Evolutionary conservation across 2,888 invertebrate genomes (phyloP).

Genomic region (Sesia apiformis): DNA sequence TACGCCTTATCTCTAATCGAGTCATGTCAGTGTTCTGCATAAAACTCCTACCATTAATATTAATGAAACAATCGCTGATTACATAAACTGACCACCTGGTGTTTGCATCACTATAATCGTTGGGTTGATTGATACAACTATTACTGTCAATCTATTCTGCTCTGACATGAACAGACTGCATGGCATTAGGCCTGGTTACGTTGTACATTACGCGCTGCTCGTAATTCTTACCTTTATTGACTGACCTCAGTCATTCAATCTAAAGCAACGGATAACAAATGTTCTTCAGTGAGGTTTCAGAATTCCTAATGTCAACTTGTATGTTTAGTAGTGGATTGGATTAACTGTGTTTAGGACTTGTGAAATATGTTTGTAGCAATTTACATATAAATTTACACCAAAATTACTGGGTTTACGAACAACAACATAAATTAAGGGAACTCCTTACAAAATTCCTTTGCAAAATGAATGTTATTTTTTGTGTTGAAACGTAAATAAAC

Average conservation of each 20-base stretch:
- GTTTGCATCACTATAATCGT: slow-evolving; percentile 44
- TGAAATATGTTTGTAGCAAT: not conserved
- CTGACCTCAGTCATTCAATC: not conserved
- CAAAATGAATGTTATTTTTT: too few species aligned
- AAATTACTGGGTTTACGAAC: too few species aligned
- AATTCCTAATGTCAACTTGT: not conserved
- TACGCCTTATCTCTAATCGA: slow-evolving; percentile 14
- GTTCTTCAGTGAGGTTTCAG: not conserved
- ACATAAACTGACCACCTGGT: slow-evolving; percentile 49
- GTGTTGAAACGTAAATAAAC: too few species aligned
- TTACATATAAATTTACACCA: too few species aligned
- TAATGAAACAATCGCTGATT: slow-evolving; percentile 39
- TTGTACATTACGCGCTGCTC: not conserved
- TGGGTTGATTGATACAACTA: slow-evolving; percentile 40
- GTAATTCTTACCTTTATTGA: not conserved
- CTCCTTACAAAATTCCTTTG: too few species aligned
- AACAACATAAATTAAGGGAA: too few species aligned
- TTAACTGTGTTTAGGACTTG: not conserved
- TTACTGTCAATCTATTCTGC: slow-evolving; percentile 2
- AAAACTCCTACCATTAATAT: slow-evolving; percentile 25
- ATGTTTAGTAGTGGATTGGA: not conserved
- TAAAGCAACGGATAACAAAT: not conserved
- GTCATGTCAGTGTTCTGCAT: slow-evolving; percentile 23
- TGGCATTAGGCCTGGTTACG: not conserved
- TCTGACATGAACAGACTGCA: not conserved